Conservation (phyloP, 2,113 vertebrate genomes). For the Prunella fulvescens region DNA sequence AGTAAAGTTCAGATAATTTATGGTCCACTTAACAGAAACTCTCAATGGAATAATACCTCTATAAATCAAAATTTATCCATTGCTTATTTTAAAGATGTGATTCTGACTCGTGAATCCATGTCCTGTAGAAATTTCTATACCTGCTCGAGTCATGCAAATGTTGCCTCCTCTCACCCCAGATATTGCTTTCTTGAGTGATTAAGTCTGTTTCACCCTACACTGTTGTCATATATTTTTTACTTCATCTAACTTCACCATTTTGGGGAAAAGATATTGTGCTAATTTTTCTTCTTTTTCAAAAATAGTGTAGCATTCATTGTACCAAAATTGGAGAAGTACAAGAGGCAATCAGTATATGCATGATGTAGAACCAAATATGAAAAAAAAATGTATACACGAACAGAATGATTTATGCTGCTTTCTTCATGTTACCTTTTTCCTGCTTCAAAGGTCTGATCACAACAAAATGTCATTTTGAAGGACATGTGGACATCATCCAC, state of each 20-base stretch:
- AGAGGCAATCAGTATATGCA: neutral
- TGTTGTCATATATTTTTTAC: neutral
- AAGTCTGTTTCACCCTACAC: neutral
- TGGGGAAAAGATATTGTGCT: neutral
- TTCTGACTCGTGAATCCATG: slow-evolving; percentile 29
- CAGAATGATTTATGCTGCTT: neutral
- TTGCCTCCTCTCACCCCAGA: neutral
- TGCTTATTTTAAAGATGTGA: neutral
- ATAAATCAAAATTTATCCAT: neutral
- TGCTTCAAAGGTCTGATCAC: neutral
- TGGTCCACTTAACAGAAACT: neutral
- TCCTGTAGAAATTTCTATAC: neutral
- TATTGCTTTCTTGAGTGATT: neutral
- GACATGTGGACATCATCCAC: neutral
- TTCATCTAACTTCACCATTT: neutral
- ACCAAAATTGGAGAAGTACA: neutral
- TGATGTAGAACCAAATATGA: neutral
- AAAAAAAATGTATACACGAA: neutral
- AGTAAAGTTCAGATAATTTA: neutral
- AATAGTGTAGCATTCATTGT: neutral
- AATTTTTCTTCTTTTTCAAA: neutral
- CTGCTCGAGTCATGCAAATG: neutral
- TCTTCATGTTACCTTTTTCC: neutral
- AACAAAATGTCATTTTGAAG: neutral
- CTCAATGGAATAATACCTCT: neutral